phyloP scores from a whole-genome alignment of 2,113 vertebrate genomes.

The Origma solitaria region DNA sequence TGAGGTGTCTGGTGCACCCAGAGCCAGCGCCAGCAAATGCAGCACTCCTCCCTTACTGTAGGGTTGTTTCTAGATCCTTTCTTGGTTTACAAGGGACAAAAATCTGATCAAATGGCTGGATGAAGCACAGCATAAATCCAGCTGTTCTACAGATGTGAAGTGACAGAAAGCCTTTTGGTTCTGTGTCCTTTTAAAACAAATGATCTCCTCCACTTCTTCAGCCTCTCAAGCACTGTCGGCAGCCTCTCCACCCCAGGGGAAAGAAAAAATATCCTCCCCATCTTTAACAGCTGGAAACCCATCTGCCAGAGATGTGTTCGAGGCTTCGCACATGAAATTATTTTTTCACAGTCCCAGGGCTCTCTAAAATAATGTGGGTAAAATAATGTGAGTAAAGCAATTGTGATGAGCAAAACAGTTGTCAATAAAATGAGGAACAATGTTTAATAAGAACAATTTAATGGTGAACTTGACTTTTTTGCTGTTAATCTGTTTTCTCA shows the following conservation, averaged over 20 bases:
- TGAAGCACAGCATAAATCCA: background rate
- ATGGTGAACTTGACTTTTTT: background rate
- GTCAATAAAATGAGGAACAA: background rate
- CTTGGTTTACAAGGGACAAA: background rate
- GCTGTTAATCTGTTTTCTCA: background rate
- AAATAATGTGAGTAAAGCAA: background rate
- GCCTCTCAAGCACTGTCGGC: background rate
- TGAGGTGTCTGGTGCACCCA: background rate
- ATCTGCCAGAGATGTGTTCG: background rate
- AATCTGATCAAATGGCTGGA: background rate
- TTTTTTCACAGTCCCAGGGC: background rate
- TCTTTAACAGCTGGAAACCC: background rate
- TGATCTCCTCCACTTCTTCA: background rate
- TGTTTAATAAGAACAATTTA: background rate
- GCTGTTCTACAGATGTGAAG: constrained; percentile 41
- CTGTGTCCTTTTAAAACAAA: background rate
- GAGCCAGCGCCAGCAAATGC: background rate
- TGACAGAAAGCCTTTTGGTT: background rate
- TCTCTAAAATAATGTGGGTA: background rate
- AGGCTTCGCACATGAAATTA: background rate
- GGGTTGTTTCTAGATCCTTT: background rate
- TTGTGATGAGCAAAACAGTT: accelerated
- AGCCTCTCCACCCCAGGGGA: background rate
- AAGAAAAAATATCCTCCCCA: background rate
- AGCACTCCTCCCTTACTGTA: background rate